Conservation (phyloP, 2,888 invertebrate genomes). For the Campoletis raptor region DNA sequence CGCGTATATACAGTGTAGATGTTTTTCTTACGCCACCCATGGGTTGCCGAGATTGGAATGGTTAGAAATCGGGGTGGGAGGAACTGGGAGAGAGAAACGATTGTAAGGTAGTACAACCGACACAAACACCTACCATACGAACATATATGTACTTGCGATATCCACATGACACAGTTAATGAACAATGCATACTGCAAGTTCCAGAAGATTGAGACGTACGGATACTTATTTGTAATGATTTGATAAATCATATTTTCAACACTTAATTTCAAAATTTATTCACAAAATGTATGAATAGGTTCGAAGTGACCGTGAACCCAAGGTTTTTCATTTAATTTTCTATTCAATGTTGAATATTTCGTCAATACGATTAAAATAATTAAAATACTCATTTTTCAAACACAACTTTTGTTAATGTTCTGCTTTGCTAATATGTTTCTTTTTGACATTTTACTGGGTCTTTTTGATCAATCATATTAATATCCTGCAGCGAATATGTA, state of each 20-base stretch:
- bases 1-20: slow-evolving; percentile 13
- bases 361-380: background rate
- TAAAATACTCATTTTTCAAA: background rate
- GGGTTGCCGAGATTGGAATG: slow-evolving; percentile 60
- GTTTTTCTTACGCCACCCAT: slow-evolving; percentile 57
- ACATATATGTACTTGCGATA: background rate
- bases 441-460: background rate
- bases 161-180: slow-evolving; percentile 27
- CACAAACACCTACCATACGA: slow-evolving; percentile 34
- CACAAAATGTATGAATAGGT: background rate
- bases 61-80: slow-evolving; percentile 35
- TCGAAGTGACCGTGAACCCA: background rate
- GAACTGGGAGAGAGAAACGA: slow-evolving; percentile 38
- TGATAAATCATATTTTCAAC: background rate
- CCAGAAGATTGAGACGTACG: slow-evolving; percentile 30
- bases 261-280: too few relatives aligned
- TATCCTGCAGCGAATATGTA: background rate
- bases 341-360: background rate
- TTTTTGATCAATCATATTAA: background rate
- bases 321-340: background rate
- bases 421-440: background rate
- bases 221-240: slow-evolving; percentile 13
- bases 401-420: background rate
- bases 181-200: slow-evolving; percentile 8
- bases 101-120: slow-evolving; percentile 30